phyloP scores from a whole-genome alignment of 1,140 invertebrate genomes.

The Neelides sp. region DNA sequence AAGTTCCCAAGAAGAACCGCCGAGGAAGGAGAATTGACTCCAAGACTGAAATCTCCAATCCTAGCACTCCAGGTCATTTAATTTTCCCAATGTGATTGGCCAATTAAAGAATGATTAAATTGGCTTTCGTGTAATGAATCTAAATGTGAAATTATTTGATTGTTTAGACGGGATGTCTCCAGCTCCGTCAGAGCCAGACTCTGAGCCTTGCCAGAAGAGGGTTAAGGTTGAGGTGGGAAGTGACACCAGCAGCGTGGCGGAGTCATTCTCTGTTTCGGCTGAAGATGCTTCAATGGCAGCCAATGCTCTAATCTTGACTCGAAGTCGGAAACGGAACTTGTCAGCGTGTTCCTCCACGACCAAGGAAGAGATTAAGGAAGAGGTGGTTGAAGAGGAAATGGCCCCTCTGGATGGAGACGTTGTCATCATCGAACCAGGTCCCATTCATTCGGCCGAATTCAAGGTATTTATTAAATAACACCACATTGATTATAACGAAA shows the following conservation, averaged over 20 bases:
- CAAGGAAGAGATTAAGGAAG: neutral
- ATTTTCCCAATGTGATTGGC: slow-evolving; percentile 37
- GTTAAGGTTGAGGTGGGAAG: neutral
- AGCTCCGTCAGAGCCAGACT: neutral
- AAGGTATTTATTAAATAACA: too few relatives aligned
- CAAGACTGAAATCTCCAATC: slow-evolving; percentile 53
- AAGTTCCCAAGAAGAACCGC: slow-evolving; percentile 49
- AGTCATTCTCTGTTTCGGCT: neutral
- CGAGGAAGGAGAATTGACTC: slow-evolving; percentile 46
- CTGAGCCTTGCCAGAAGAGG: neutral
- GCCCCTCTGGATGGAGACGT: neutral
- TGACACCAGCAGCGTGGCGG: too few relatives aligned
- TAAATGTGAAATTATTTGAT: neutral
- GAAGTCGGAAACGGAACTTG: neutral
- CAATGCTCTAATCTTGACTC: neutral
- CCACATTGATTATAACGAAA: too few relatives aligned
- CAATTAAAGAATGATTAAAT: slow-evolving; percentile 1
- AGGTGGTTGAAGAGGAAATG: neutral
- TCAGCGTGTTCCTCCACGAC: neutral
- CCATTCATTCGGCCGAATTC: too few relatives aligned
- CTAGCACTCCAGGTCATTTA: slow-evolving; percentile 61
- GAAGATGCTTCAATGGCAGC: neutral
- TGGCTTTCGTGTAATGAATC: slow-evolving; percentile 6
- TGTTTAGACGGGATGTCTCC: neutral
- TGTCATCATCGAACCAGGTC: too few relatives aligned